Evolutionary conservation across 2,113 vertebrate species (phyloP), one percentile per base, ranked within the genome.

Genomic region (Lepisosteus oculatus): DNA sequence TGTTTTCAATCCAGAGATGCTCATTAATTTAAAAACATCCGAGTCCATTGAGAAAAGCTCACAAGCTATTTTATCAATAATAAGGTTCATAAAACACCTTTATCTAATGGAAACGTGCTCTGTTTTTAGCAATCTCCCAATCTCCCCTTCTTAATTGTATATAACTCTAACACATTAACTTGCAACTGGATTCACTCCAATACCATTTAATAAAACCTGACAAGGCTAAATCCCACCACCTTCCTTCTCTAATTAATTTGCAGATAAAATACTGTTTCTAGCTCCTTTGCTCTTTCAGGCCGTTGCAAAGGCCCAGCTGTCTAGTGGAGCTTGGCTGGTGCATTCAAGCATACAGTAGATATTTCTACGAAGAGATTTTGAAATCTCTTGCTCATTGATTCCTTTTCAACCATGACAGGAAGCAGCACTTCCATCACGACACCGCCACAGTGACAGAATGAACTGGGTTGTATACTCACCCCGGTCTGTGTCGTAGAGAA

Each of bases 401-500:
- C 17, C 17, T 29, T 29, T 29, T 29, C 17, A 29, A 29, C 17
- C 17, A 29, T 29, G 42, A 55, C 3, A 8, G 13, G 12, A 7
- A 13, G 43, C 54, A 57, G 61, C 29, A 12, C 41, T 55, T 29
- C 17, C 17, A 29, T 29, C 17, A 29, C 1, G 17, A 51, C 8
- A 1, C 47, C 47, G 4, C 47, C 47, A 51, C 5, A 51, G 47
- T 29, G 17, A 29, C 47, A 51, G 8, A 9, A 51, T 51, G 47
- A 51, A 51, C 5, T 51, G 47, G 8, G 47, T 51, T 5, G 41
- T 55, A 42, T 41, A 77, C 89, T 92, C 82, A 99, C 97, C 97
- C 87, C 97, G 88, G 81, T 99, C 96, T 1, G 97, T 99, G 87
- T 99, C 97, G 0, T 99, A 99, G 8, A 99, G 90, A 87, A 98